Evolutionary conservation across 1,140 invertebrate species (phyloP).

Genomic region (Conopomorpha cramerella): DNA sequence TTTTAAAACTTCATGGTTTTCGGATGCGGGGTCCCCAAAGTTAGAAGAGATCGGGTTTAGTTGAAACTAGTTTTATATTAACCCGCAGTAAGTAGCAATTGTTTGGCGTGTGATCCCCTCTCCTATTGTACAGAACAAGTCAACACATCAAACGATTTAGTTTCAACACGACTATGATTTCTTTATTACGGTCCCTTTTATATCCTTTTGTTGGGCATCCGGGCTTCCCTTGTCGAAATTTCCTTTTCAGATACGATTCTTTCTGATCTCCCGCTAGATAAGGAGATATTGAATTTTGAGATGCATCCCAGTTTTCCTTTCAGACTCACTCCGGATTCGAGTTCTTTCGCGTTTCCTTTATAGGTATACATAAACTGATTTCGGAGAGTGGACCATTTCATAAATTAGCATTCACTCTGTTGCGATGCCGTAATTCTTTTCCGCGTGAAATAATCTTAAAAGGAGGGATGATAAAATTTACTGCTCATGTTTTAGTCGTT

Average conservation of each 20-base stretch:
- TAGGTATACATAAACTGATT: conserved; percentile 14
- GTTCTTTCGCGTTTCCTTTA: conserved; percentile 13
- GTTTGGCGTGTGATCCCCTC: conserved; percentile 19
- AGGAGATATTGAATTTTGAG: conserved; percentile 46
- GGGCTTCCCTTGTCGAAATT: conserved; percentile 20
- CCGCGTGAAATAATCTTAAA: conserved; percentile 28
- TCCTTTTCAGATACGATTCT: conserved; percentile 15
- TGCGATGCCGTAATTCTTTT: conserved; percentile 5
- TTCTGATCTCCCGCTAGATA: conserved; percentile 25
- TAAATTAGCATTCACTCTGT: conserved; percentile 21
- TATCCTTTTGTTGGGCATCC: conserved; percentile 27
- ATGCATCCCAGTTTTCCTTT: conserved; percentile 31
- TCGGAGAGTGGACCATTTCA: conserved; percentile 20
- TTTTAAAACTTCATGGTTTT: too few relatives aligned
- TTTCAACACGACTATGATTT: conserved; percentile 39
- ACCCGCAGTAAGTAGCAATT: too few relatives aligned
- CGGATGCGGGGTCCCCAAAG: too few relatives aligned
- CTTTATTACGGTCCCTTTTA: conserved; percentile 33
- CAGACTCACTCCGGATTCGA: conserved; percentile 19
- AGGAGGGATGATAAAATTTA: conserved; percentile 19
- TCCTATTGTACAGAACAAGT: conserved; percentile 24
- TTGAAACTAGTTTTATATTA: too few relatives aligned
- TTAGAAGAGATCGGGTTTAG: too few relatives aligned
- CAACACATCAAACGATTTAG: conserved; percentile 39
- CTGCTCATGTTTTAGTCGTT: conserved; percentile 15